phyloP scores from a whole-genome alignment of 2,888 invertebrate species.

The Acrobeloides nanus region DNA sequence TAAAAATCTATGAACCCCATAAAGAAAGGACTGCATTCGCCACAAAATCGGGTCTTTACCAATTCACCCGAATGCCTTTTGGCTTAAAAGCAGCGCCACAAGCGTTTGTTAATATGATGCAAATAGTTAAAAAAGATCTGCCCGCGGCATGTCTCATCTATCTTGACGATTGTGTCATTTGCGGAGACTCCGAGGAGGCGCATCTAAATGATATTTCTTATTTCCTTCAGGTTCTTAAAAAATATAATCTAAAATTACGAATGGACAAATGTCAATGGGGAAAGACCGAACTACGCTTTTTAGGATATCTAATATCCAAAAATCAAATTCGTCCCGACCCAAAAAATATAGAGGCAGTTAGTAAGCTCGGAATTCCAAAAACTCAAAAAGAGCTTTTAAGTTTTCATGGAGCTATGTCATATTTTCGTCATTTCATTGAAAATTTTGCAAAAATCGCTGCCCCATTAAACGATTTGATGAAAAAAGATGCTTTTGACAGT shows the following conservation, averaged over 20 bases:
- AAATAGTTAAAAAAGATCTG: too few relatives aligned
- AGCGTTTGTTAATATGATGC: too few relatives aligned
- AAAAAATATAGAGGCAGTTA: neutral
- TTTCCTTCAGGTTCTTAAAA: neutral
- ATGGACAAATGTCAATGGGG: neutral
- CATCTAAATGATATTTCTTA: neutral
- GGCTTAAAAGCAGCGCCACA: too few relatives aligned
- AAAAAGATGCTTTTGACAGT: neutral
- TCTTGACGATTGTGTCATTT: neutral
- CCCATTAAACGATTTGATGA: conserved; percentile 6
- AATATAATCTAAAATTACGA: neutral
- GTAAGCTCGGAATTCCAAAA: neutral
- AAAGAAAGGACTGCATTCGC: too few relatives aligned
- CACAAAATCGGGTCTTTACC: too few relatives aligned
- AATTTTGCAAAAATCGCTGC: conserved; percentile 9
- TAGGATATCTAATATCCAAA: neutral
- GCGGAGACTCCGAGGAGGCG: neutral
- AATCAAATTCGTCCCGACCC: neutral
- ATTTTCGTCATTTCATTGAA: conserved; percentile 5
- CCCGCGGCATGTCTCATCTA: too few relatives aligned
- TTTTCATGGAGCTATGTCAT: conserved; percentile 6
- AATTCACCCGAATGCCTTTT: too few relatives aligned
- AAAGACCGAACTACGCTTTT: neutral
- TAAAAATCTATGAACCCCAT: too few relatives aligned
- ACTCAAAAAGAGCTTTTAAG: conserved; percentile 4